Conservation (phyloP, 2,797 vertebrate genomes). For the Catharus ustulatus region DNA sequence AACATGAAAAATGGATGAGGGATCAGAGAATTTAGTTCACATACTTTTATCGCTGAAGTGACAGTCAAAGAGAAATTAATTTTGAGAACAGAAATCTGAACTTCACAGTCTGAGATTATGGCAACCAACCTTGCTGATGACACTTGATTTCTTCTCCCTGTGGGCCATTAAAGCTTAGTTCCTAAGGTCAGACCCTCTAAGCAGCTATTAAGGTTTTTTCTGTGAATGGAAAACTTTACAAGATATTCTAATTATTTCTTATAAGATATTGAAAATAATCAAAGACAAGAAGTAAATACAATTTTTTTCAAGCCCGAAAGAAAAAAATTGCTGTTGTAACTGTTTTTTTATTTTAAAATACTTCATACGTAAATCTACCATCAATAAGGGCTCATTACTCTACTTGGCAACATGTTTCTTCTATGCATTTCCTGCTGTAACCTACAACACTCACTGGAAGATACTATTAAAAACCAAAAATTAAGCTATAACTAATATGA, state of each 20-base stretch:
- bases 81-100: not conserved
- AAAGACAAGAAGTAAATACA: not conserved
- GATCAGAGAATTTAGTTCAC: conserved; percentile 6
- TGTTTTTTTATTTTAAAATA: not conserved
- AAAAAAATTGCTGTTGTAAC: not conserved
- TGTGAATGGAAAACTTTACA: not conserved
- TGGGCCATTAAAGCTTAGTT: not conserved
- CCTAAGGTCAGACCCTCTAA: not conserved
- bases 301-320: not conserved
- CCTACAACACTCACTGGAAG: not conserved
- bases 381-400: not conserved
- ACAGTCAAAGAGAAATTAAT: conserved; percentile 2
- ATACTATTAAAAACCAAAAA: not conserved
- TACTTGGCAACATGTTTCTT: not conserved
- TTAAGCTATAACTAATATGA: not conserved
- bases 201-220: not conserved
- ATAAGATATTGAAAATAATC: not conserved
- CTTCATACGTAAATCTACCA: not conserved
- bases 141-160: not conserved
- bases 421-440: not conserved
- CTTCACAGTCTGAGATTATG: not conserved
- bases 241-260: not conserved
- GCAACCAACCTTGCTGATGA: not conserved
- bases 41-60: not conserved
- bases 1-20: conserved; percentile 21